Conservation (phyloP, 2,113 vertebrate genomes). For the Mandrillus leucophaeus region DNA sequence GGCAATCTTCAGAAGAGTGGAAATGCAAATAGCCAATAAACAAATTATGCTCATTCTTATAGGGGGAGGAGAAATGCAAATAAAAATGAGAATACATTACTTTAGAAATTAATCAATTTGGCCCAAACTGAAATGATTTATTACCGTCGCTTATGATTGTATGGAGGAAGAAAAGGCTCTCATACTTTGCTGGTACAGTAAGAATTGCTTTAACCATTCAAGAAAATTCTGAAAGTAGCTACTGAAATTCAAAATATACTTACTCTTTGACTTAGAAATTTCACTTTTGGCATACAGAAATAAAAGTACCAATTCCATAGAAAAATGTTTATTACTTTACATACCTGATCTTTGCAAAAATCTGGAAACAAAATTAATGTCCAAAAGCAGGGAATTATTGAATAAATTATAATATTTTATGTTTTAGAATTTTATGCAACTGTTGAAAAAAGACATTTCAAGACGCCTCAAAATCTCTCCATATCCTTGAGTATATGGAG, state of each 20-base stretch:
- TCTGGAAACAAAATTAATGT: not conserved
- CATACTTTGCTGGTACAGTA: slow-evolving; percentile 1
- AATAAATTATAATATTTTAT: slow-evolving; percentile 22
- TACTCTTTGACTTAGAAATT: slow-evolving; percentile 19
- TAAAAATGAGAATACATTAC: slow-evolving; percentile 38
- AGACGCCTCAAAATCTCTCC: too few relatives aligned
- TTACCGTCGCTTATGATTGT: slow-evolving; percentile 34
- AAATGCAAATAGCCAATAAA: slow-evolving; percentile 49
- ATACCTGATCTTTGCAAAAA: not conserved
- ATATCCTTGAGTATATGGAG: not conserved
- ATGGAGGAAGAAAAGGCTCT: not conserved
- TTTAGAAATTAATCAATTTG: slow-evolving; percentile 33
- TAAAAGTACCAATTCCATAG: slow-evolving; percentile 5
- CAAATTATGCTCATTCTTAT: slow-evolving; percentile 31
- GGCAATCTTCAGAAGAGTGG: slow-evolving; percentile 40
- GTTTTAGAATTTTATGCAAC: not conserved
- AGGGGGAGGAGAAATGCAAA: slow-evolving; percentile 40
- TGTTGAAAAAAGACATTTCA: not conserved
- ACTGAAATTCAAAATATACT: slow-evolving; percentile 35
- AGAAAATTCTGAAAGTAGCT: slow-evolving; percentile 41
- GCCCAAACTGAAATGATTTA: slow-evolving; percentile 38
- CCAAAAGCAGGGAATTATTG: not conserved
- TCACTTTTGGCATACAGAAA: not conserved
- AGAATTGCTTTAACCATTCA: slow-evolving; percentile 24
- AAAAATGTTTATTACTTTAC: slow-evolving; percentile 23